phyloP scores from a whole-genome alignment of 2,797 vertebrate genomes.

The Poeciliopsis gracilis region DNA sequence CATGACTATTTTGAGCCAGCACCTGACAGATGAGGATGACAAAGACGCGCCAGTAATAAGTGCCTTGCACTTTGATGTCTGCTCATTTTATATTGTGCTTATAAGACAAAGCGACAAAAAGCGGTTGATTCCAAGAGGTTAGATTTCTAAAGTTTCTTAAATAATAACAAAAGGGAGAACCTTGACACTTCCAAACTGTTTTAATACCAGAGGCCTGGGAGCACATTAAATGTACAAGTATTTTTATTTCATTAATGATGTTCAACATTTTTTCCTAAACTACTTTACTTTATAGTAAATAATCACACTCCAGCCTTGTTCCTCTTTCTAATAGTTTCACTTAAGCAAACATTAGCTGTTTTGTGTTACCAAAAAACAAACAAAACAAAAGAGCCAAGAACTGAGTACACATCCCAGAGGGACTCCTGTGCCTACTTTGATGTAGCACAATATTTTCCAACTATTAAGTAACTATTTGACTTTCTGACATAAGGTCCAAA shows the following conservation, averaged over 20 bases:
- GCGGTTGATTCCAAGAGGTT: background rate
- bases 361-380: background rate
- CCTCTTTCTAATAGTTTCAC: too few species aligned
- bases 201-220: too few species aligned
- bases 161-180: background rate
- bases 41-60: slow-evolving; percentile 26
- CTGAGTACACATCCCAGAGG: background rate
- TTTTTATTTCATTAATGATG: background rate
- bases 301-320: background rate
- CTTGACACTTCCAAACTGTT: background rate
- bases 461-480: background rate
- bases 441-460: background rate
- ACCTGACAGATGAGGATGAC: slow-evolving; percentile 47
- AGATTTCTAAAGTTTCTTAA: background rate
- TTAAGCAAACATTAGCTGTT: background rate
- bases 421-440: background rate
- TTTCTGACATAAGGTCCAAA: background rate
- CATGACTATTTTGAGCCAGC: slow-evolving; percentile 68
- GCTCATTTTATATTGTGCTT: slow-evolving; percentile 38
- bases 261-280: background rate
- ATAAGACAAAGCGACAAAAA: slow-evolving; percentile 14
- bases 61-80: slow-evolving; percentile 29
- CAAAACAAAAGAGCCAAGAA: background rate
- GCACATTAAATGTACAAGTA: background rate
- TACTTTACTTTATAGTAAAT: background rate